Evolutionary conservation across 2,888 invertebrate species (phyloP).

Genomic region (Clusia tigrina): DNA sequence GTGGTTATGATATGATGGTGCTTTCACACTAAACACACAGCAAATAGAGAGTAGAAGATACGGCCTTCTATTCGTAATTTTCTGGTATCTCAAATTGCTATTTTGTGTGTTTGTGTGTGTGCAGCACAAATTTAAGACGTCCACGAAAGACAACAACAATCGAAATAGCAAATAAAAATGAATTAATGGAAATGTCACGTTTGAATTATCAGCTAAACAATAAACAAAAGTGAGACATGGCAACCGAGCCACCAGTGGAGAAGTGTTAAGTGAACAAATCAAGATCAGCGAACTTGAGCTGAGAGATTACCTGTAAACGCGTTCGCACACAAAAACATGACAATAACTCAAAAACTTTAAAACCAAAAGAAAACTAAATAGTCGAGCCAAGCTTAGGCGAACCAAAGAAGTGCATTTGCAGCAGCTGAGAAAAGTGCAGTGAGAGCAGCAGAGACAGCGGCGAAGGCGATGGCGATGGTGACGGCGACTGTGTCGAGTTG

Average conservation of each 20-base stretch:
- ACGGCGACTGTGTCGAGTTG: neutral
- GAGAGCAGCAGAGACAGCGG: neutral
- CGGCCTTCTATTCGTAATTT: no score
- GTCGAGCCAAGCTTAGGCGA: no score
- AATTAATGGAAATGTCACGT: conserved; percentile 15
- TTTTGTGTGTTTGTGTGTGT: no score
- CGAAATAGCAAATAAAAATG: neutral
- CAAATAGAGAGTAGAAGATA: no score
- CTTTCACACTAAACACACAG: no score
- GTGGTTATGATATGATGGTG: no score
- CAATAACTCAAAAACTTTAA: conserved; percentile 2
- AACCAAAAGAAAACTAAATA: neutral
- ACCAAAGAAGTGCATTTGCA: conserved; percentile 3
- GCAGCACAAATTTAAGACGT: no score
- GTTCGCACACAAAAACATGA: neutral
- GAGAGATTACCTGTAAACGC: no score
- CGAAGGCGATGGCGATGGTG: neutral
- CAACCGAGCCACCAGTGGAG: neutral
- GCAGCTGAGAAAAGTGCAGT: neutral
- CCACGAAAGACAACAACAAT: neutral
- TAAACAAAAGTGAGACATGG: conserved; percentile 1
- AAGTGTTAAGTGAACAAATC: conserved; percentile 2
- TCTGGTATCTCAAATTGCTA: no score
- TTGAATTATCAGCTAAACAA: neutral
- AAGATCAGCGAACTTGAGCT: neutral